Evolutionary conservation across 2,113 vertebrate genomes (phyloP), one percentile per base, ranked within the genome.

Genomic region (Cariama cristata): DNA sequence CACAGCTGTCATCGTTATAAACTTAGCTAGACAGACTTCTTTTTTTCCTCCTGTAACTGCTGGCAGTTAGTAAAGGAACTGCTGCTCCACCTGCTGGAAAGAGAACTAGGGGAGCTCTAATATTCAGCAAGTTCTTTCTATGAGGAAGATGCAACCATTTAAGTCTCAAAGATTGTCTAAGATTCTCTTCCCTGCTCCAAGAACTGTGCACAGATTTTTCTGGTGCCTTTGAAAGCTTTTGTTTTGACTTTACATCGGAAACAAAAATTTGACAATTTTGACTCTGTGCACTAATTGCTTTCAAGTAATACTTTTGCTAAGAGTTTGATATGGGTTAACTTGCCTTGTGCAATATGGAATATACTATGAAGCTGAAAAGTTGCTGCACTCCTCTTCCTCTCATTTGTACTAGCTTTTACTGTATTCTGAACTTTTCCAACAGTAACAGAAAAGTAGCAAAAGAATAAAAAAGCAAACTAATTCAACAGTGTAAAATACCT

Each of bases 81-180:
- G 69, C 84, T 88, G 92, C 97, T 97, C 97, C 97, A 93, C 77
- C 97, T 97, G 93, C 96, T 97, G 97, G 97, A 88, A 82, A 76
- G 68, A 76, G 71, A 75, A 44, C n/a, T 40, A 38, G 5, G 10
- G 0, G n/a, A 83, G 59, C 67, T 85, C 69, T 26, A 38, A 40
- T 3, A 44, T 32, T 45, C 85, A 73, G 40, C 21, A 44, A 35
- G 30, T 14, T 68, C 81, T 14, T 68, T 24, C 33, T 33, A 1
- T 0, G 16, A 42, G 42, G 42, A 89, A 76, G 58, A 90, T 11
- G 28, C 24, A 76, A 75, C 24, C 52, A 59, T 11, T 83, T 27
- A 27, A 26, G 59, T 38, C 72, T 55, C 55, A 33, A 58, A 76
- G 6, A 14, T 35, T 38, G 12, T 12, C 58, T 14, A 15, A 53